Evolutionary conservation across 2,888 invertebrate species (phyloP), one percentile per base, ranked within the genome.

Genomic region (Melipona bicolor): DNA sequence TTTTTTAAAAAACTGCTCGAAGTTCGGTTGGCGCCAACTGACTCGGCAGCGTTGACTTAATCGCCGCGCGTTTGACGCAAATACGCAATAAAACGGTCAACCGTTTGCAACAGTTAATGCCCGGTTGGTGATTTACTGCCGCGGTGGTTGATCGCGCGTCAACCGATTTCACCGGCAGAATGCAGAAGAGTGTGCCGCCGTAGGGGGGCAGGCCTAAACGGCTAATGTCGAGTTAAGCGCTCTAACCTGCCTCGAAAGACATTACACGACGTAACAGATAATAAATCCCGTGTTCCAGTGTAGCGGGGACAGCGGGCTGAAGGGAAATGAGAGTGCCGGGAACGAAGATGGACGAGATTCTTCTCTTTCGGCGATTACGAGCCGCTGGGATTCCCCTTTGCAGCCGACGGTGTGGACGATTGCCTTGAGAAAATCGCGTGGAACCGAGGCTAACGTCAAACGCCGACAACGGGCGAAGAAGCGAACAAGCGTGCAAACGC

Each of bases 171-270:
- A 70, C 70, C 76, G 68, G 50, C 68, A 69, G 76, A 79, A 88
- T 70, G 81, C 72, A 62, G 75, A 72, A 78, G 75, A 81, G 62
- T 27, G 62, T 27, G 77, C 52, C 68, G 77, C 72, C 80, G 64
- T 77, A 54, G 81, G 79, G 73, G 73, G 69, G 78, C 54, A 75
- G 52, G 74, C 27, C 80, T 79, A 65, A 62, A 62, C 79, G 84
- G 86, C 90, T 91, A 91, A 90, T 90, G 85, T 81, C 85, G 86
- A 87, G 90, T 88, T 88, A 89, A 91, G 87, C 32, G 86, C 89
- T 89, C 90, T 91, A 89, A 92, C 92, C 92, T 92, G 88, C 92
- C 92, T 90, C 92, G 91, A 91, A 90, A 89, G 88, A 91, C 88
- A 88, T 86, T 91, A 80, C 87, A 79, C 83, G 71, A 84, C 88